Conservation (phyloP, 1,140 invertebrate species). For the Octopus bimaculoides region DNA sequence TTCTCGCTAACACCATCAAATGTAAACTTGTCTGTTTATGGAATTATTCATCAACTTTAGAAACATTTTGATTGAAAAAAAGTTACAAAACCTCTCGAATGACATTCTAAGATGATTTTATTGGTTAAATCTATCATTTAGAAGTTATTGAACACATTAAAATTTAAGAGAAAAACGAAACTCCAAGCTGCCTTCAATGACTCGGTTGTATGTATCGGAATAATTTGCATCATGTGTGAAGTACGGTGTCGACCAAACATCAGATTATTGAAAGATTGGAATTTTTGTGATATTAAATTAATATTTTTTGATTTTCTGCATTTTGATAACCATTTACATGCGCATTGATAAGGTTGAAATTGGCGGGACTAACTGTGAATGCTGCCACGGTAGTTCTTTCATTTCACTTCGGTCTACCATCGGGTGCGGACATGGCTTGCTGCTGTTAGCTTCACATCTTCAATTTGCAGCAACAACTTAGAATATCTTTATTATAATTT, state of each 20-base stretch:
- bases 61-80: too few relatives aligned
- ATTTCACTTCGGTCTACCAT: not conserved
- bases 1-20: not conserved
- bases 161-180: too few relatives aligned
- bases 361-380: not conserved
- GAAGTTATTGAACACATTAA: too few relatives aligned
- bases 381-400: not conserved
- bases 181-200: not conserved
- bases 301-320: not conserved
- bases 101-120: too few relatives aligned
- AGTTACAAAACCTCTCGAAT: too few relatives aligned
- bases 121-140: too few relatives aligned
- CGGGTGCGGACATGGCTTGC: not conserved
- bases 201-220: not conserved
- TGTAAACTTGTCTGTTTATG: not conserved
- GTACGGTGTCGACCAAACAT: not conserved
- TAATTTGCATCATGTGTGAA: not conserved
- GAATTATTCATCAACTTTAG: too few relatives aligned
- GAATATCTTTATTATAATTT: too few relatives aligned
- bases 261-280: conserved; percentile 8
- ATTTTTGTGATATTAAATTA: not conserved
- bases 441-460: not conserved
- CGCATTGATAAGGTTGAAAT: conserved; percentile 1
- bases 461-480: too few relatives aligned
- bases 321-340: not conserved